Evolutionary conservation across 2,797 vertebrate genomes (phyloP), one percentile per base, ranked within the genome.

Genomic region (Enteromius unitaeniatus): DNA sequence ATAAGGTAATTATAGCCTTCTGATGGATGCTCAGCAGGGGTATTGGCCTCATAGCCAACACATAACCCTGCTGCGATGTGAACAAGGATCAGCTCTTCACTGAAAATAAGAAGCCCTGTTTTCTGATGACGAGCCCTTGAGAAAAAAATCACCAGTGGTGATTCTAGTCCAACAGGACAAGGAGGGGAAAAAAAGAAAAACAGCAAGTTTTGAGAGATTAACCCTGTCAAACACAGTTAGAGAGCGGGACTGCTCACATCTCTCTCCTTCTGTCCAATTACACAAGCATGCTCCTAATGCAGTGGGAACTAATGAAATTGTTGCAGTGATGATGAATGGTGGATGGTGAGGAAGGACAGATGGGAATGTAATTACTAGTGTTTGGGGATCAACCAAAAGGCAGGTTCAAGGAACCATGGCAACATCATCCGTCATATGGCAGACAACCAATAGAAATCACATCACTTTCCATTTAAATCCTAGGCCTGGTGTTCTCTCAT

Each of bases 321-420:
- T 87, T 89, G 51, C 69, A 74, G 84, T 88, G 88, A 89, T 88
- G 88, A 89, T 89, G 88, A 88, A 89, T 88, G 82, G 84, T 68
- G 80, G 82, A 86, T 79, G 67, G 78, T 74, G 81, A 79, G 69
- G 87, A 88, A 87, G 83, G 84, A 88, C 86, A 89, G 88, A 89
- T 87, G 87, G 86, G 81, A 86, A 83, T 88, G 84, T 85, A 89
- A 89, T 89, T 89, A 89, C 86, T 79, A 82, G 69, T 85, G 83
- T 86, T 89, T 58, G 47, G 87, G 87, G 86, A 87, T 89, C 77
- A 85, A 86, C 86, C 79, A 81, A 77, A 89, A 86, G 72, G 79
- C 65, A 42, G 74, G 76, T 89, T 89, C 84, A 85, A 86, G 80
- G 85, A 88, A 89, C 84, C 86, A 89, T 89, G 79, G 87, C 87